phyloP scores from a whole-genome alignment of 2,888 invertebrate genomes.

The Nemoura dubitans region DNA sequence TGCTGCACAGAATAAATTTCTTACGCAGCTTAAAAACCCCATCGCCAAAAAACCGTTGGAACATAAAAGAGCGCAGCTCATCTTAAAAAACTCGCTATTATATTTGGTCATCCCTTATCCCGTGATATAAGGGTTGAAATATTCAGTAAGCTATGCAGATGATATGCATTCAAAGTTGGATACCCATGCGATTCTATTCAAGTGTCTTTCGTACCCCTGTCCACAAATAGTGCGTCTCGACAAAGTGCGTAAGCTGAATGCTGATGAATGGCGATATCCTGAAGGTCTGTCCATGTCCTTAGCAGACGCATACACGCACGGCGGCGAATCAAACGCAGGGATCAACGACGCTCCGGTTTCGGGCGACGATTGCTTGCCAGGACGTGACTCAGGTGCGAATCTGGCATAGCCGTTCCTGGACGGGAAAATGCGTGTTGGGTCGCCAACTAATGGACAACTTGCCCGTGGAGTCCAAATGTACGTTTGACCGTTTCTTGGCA shows the following conservation, averaged over 20 bases:
- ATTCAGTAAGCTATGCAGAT: conserved; percentile 4
- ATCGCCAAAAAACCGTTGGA: neutral
- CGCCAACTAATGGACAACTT: no score
- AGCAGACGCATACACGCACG: neutral
- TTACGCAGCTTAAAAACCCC: neutral
- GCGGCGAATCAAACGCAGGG: neutral
- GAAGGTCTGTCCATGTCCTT: neutral
- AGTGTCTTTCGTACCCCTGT: neutral
- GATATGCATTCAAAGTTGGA: neutral
- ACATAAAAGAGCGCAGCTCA: neutral
- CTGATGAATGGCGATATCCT: neutral
- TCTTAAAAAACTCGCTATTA: neutral
- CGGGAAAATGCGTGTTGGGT: no score
- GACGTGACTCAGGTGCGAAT: neutral
- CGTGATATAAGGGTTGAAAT: neutral
- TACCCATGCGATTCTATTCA: neutral
- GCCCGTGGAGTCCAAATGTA: no score
- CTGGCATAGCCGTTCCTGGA: no score
- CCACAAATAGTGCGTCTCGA: neutral
- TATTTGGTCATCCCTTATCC: conserved; percentile 14
- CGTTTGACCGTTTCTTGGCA: no score
- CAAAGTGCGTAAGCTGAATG: neutral
- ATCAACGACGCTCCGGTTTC: neutral
- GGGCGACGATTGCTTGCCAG: neutral
- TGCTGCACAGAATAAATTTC: neutral